Base-by-base conservation (phyloP, 2,113 vertebrate species). In the Toxotes chatareus region DNA sequence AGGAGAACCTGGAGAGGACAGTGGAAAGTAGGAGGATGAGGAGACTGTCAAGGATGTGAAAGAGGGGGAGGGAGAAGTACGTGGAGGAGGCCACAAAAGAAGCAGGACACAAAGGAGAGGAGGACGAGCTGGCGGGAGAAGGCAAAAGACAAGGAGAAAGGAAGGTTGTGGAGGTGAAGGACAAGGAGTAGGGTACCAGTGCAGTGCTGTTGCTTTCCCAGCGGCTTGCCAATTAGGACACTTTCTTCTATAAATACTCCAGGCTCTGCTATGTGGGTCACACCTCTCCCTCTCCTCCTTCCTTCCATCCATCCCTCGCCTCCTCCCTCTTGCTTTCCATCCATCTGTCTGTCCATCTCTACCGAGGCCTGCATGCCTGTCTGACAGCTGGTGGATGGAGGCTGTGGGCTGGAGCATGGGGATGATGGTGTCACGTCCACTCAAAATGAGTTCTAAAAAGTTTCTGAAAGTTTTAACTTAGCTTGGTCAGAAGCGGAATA, bases 171-270 rank as follows among this genome's bases (percentile, higher is more conserved):
- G 82, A 84, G 80, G 80, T 90, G 88, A 86, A 89, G 91, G 84
- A 83, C 88, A 88, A 63, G 79, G 89, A 90, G 81, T 83, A 94
- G 89, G 87, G 84, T 79, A 92, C 80, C 83, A 86, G 89, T 70
- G 81, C 91, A 73, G 80, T 11, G 79, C 80, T 84, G 87, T 86
- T 42, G 86, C 89, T 88, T 85, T 93, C 93, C 93, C 92, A 88
- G 89, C 34, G 90, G 90, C 88, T 89, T 86, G 84, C 90, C 91
- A 95, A 95, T 95, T 94, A 95, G 95, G 93, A 87, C 94, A 94
- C 86, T 89, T 88, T 91, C 89, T 87, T 91, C 95, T 94, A 95
- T 94, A 94, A 95, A 95, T 95, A 95, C 92, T 93, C 80, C 82
- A 83, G 89, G 88, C 91, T 89, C 82, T 46, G 62, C 90, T 93